phyloP scores from a whole-genome alignment of 2,888 invertebrate genomes.

The Cinara cedri region DNA sequence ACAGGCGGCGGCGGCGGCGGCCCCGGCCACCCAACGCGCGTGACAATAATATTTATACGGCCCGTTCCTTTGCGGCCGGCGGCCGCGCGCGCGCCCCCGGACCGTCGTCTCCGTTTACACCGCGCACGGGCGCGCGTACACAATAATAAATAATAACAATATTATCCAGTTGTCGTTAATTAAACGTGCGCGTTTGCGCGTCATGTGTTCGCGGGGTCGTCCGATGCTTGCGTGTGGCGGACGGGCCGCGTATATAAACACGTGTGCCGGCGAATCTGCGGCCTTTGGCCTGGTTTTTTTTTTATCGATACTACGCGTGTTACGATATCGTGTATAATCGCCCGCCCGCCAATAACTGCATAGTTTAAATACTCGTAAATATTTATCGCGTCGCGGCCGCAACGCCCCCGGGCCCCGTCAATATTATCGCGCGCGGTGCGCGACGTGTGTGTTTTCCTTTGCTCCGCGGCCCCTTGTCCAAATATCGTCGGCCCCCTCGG shows the following conservation, averaged over 20 bases:
- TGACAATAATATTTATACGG: too few species aligned
- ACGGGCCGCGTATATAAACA: background rate
- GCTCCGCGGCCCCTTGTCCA: constrained; percentile 28
- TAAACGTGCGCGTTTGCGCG: too few species aligned
- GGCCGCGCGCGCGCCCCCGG: constrained; percentile 8
- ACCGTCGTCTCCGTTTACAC: constrained; percentile 25
- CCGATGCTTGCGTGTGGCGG: too few species aligned
- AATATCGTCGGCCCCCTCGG: constrained; percentile 25
- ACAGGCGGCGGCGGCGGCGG: background rate
- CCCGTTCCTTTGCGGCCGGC: too few species aligned
- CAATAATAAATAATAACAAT: too few species aligned
- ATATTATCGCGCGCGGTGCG: too few species aligned
- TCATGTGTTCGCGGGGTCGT: background rate
- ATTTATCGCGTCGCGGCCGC: constrained; percentile 6
- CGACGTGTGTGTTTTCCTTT: constrained; percentile 29
- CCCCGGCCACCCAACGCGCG: constrained; percentile 31
- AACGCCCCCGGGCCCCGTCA: background rate
- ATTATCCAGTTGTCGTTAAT: constrained; percentile 38
- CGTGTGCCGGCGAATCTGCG: constrained; percentile 6
- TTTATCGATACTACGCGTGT: constrained; percentile 1
- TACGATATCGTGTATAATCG: too few species aligned
- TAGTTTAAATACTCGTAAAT: constrained; percentile 47
- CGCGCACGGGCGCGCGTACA: too few species aligned
- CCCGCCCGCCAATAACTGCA: too few species aligned
- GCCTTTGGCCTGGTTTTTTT: background rate